Base-by-base conservation (phyloP, 2,888 invertebrate species). In the Colletes collaris region DNA sequence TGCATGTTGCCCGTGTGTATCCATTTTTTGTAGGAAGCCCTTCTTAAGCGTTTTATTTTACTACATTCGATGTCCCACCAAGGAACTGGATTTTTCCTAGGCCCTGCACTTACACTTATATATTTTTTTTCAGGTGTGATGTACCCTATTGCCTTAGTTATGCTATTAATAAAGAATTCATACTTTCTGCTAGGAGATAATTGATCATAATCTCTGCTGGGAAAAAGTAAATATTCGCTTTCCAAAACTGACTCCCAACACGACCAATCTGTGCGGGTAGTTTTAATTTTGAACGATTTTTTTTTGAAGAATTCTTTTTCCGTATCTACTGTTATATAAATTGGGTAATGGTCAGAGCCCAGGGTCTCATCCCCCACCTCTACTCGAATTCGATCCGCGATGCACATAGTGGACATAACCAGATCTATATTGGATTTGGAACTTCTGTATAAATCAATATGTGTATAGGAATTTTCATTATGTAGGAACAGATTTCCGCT, bases 271-370 rank as follows among this genome's bases (percentile, higher is more conserved):
- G 55, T 56, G 2, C 49, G 46, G 4, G 49, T n/a, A 0, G 68
- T 37, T 7, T 49, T 37, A 4, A 68, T 3, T 11, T 58, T 59
- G 11, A 50, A 68, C 1, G 37, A 59, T 13, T 50, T 68, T 50
- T 44, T 68, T 4, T 40, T 16, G 10, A 49, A 50, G 4, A 11
- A 16, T 8, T 7, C 3, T 68, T 50, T 68, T 19, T 27, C 46
- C 4, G 16, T 6, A 7, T 4, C 11, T 1, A 66, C 27, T 5
- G 1, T 16, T 35, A 67, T 67, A 13, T 3, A 59, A 3, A 67
- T 49, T 6, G 59, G 58, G 7, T 8, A 50, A 13, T 68, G 58
- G 13, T 50, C 59, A 7, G 50, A 68, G 16, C 59, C 55, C 50
- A 49, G 50, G 50, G 35, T 63, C n/a, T 63, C 50, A 13, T 50